Base-by-base conservation (phyloP, 2,888 invertebrate genomes). In the Nephrocerus scutellatus region DNA sequence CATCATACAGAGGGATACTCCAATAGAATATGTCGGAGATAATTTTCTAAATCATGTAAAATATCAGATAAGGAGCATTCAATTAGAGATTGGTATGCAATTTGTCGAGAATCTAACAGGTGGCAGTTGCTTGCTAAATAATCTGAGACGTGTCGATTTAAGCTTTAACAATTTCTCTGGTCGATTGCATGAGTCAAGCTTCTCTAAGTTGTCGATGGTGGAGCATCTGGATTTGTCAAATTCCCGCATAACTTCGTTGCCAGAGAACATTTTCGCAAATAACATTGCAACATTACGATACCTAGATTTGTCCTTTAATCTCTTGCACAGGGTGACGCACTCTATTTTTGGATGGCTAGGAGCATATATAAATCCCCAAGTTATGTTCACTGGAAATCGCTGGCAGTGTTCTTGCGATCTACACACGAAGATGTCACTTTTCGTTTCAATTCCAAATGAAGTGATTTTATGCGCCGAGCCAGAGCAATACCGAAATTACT, bases 361-460 rank as follows among this genome's bases (percentile, higher is more conserved):
- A 0, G 29, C 50, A 4, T 35, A 48, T 1, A 30, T 14, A 2
- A 39, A 41, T 15, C 19, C 61, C 4, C 31, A 13, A 21, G 51
- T 63, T 4, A 19, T 32, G 16, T 53, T 56, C 1, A 14, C 32
- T 4, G 30, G 16, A 3, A 63, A 63, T 43, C 34, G 33, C 2
- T 63, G 63, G 64, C 21, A 49, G 5, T 63, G 63, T 31, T 39
- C 50, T 5, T 63, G 63, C 30, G 24, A 36, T 0, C 38, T 62
- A 8, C 47, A 43, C n/a, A 15, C 0, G 2, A 43, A 59, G 26
- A 51, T 59, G 48, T 33, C 9, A 0, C 42, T 62, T 3, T 51
- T 55, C 12, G 18, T 25, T 5, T 41, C 51, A 21, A 44, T 47
- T 14, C 39, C 39, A 6, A 36, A 35, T 1, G 14, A 41, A 12